Conservation (phyloP, 2,797 vertebrate species). For the Sebastes matsubarae region DNA sequence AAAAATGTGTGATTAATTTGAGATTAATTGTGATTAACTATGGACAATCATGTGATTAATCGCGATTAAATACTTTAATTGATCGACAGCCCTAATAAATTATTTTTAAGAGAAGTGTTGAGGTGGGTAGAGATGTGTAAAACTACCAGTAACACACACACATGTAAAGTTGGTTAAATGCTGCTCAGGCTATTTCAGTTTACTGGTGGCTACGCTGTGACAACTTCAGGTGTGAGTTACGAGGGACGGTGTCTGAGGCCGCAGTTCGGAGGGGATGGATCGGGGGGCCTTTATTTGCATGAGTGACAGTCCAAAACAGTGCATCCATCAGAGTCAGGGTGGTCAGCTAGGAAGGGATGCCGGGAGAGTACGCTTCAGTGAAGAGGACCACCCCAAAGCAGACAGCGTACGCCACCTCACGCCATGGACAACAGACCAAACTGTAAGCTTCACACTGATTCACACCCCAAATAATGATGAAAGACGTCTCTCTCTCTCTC, state of each 20-base stretch:
- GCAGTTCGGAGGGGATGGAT: conserved; percentile 50
- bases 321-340: conserved; percentile 79
- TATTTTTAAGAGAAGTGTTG: neutral
- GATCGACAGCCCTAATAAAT: neutral
- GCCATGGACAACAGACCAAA: conserved; percentile 68
- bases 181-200: conserved; percentile 3
- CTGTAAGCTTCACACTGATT: conserved; percentile 69
- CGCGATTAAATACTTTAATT: too few species aligned
- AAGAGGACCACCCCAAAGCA: conserved; percentile 83
- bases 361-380: conserved; percentile 52
- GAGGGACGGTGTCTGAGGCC: conserved; percentile 62
- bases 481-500: conserved; percentile 1
- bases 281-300: conserved; percentile 65
- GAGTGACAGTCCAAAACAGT: conserved; percentile 77
- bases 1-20: too few species aligned
- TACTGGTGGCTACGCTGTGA: conserved; percentile 10
- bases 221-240: conserved; percentile 52
- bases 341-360: conserved; percentile 72
- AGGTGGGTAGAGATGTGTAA: neutral
- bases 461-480: conserved; percentile 72
- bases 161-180: neutral
- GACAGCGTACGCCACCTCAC: conserved; percentile 56
- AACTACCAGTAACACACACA: neutral
- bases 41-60: too few species aligned
- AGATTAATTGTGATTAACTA: too few species aligned